Evolutionary conservation across 2,113 vertebrate genomes (phyloP).

Genomic region (Camelus bactrianus): DNA sequence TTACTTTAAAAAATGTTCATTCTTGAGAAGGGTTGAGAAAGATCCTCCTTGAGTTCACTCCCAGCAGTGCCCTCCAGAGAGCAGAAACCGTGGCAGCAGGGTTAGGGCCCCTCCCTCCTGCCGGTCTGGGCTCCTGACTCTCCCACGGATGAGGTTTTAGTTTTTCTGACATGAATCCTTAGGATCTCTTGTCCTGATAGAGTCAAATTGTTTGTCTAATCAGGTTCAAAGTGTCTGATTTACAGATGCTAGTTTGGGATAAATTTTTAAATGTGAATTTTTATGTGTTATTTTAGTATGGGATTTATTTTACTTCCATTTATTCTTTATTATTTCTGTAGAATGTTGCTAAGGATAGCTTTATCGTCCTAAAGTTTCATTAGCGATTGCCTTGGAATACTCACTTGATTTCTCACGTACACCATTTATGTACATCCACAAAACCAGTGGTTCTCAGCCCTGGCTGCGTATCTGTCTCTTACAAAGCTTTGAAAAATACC

Average conservation of each 20-base stretch:
- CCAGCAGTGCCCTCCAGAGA: background rate
- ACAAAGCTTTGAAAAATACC: background rate
- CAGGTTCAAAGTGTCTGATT: background rate
- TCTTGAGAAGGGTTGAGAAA: background rate
- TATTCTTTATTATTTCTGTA: background rate
- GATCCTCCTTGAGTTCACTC: background rate
- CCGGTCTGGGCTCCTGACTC: background rate
- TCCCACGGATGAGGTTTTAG: background rate
- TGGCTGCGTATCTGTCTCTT: background rate
- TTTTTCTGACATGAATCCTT: background rate
- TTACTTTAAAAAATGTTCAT: background rate
- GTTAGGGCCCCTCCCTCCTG: too few species aligned
- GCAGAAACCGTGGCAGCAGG: background rate
- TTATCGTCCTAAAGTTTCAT: background rate
- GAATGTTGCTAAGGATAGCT: background rate
- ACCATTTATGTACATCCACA: background rate
- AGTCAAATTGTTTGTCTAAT: background rate
- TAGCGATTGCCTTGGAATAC: background rate
- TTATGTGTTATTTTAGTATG: conserved; percentile 1
- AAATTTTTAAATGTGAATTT: conserved; percentile 7
- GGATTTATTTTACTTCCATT: background rate
- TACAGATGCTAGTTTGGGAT: background rate
- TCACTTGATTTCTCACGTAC: background rate
- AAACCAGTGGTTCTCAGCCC: background rate
- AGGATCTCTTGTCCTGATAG: background rate